Base-by-base conservation (phyloP, 2,113 vertebrate species). In the Buteo buteo region DNA sequence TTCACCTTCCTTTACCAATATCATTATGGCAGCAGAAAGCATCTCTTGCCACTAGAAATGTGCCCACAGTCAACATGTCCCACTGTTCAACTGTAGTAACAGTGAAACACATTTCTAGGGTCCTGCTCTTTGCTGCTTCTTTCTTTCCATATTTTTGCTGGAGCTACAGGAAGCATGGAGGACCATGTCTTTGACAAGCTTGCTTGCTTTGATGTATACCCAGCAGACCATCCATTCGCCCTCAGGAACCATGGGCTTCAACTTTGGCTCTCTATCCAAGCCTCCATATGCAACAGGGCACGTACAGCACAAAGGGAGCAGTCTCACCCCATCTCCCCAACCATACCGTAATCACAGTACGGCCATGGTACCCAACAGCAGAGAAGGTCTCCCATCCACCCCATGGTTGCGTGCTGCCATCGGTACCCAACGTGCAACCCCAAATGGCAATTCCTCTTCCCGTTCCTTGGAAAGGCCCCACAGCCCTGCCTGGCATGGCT, bases 401-500 rank as follows among this genome's bases (percentile, higher is more conserved):
- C 4, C 3, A 3, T 0, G 7, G 29, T 6, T 21, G 32, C 1
- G 4, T 29, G 45, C 49, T 58, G 47, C 29, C 64, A 28, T 26
- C 3, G 6, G 44, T 44, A 58, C 36, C 58, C 88, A 78, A 20
- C 1, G 3, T 2, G 1, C 34, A 36, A 76, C n/a, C 55, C 31
- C 62, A 69, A 9, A 52, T 25, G 84, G 22, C 66, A 13, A 49
- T 6, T 59, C 45, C 54, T 52, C 66, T 67, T 44, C 67, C 78
- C 8, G 1, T 38, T 55, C 64, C 64, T 40, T 3, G 58, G 84
- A 3, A 55, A 82, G 72, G 45, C 66, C 59, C 74, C 73, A 1
- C 50, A 19, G 96, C 97, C 96, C 98, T 96, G 98, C 98, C 98
- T 98, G 98, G 98, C 97, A 98, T 93, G 95, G 98, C 96, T 98